Percentiles rank a stretch among this genome's conserved stretches.
Evolutionary conservation across 2,113 vertebrate genomes (phyloP).

Genomic region (Neodon shergylaensis): DNA sequence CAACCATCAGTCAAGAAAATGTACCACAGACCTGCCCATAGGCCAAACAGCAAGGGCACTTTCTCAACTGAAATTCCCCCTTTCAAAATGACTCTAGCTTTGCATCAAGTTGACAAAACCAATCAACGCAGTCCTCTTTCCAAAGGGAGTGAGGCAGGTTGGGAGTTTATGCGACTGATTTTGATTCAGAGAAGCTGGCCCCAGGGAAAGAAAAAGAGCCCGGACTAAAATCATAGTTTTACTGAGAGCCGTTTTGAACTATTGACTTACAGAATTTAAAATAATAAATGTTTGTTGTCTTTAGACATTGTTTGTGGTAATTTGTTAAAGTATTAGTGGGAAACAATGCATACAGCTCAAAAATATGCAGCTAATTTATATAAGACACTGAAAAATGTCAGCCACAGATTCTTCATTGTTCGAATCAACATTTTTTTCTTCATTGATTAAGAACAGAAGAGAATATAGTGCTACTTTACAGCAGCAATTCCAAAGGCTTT

Average conservation of each 20-base stretch:
- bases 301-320: background rate
- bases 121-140: background rate
- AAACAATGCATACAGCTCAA: background rate
- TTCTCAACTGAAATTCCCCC: background rate
- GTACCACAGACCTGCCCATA: background rate
- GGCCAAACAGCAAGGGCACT: accelerated
- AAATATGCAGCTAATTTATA: background rate
- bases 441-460: background rate
- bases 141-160: background rate
- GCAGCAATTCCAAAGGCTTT: background rate
- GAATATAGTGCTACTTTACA: background rate
- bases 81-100: background rate
- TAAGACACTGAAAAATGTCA: background rate
- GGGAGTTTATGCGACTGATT: background rate
- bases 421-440: constrained; percentile 8
- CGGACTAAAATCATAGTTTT: background rate
- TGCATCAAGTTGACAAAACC: background rate
- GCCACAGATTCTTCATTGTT: background rate
- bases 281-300: background rate
- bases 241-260: background rate
- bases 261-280: background rate
- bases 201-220: background rate
- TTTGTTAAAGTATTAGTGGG: background rate
- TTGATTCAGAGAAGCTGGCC: background rate
- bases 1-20: background rate